Percentiles rank a stretch among this genome's conserved stretches.
These are phyloP conservation scores for Rallus limicola DNA, from an alignment of 2,113 vertebrate species.

Conservation along the genomic window DNA sequence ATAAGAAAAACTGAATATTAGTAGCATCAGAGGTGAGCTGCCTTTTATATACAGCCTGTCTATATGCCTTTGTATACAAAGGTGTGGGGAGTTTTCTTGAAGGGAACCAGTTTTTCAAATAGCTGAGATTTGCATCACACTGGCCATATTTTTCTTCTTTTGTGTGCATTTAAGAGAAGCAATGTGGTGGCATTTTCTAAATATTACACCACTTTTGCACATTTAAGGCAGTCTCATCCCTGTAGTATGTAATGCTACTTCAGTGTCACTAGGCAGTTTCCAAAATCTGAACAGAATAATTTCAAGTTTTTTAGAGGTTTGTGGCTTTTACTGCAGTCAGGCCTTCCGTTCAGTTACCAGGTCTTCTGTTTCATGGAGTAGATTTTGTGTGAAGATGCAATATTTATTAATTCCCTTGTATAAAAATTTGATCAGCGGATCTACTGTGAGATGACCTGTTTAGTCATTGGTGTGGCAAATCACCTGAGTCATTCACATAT, in stretches of 20 bases:
- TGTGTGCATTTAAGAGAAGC: neutral
- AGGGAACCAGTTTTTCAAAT: neutral
- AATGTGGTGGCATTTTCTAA: neutral
- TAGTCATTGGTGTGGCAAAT: neutral
- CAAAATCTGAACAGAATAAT: neutral
- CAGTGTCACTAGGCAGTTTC: neutral
- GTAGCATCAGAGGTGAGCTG: neutral
- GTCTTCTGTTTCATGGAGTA: neutral
- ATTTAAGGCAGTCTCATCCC: neutral
- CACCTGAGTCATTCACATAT: neutral
- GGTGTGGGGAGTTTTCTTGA: neutral
- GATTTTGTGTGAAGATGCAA: neutral
- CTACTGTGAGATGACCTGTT: neutral
- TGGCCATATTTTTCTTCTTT: neutral
- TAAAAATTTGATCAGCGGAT: neutral
- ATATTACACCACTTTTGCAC: neutral
- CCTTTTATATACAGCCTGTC: neutral
- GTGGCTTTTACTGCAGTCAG: neutral
- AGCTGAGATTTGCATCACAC: neutral
- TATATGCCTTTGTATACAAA: neutral
- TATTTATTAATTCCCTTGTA: neutral
- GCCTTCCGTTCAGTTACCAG: neutral
- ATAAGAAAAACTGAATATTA: neutral
- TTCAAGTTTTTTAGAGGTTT: neutral
- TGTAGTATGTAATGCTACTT: neutral